These are phyloP conservation scores for Cryptoprocta ferox DNA, from an alignment of 2,797 vertebrate genomes.

Conservation along the genomic window DNA sequence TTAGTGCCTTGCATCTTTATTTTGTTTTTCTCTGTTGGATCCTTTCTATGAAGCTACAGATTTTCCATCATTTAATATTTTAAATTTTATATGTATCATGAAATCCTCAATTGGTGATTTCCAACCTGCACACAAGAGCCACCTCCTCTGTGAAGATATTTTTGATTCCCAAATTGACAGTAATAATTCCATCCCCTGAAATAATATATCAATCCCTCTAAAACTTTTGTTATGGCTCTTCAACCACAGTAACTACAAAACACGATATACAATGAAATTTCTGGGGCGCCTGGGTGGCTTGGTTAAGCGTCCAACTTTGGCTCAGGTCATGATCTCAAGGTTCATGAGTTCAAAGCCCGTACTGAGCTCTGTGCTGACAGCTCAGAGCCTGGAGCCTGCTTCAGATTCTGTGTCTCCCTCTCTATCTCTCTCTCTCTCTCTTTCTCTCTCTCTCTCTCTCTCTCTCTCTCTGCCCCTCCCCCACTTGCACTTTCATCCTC, in stretches of 20 bases:
- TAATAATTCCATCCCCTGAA: neutral
- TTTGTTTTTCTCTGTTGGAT: neutral
- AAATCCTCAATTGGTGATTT: neutral
- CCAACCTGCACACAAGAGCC: neutral
- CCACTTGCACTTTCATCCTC: too few relatives aligned
- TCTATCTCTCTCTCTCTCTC: too few relatives aligned
- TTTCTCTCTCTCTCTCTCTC: too few relatives aligned
- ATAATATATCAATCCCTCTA: neutral
- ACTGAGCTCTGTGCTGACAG: too few relatives aligned
- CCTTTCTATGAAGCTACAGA: neutral
- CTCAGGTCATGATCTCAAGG: too few relatives aligned
- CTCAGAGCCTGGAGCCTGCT: too few relatives aligned
- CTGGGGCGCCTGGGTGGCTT: too few relatives aligned
- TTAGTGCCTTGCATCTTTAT: neutral
- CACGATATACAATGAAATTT: neutral
- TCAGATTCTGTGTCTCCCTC: too few relatives aligned
- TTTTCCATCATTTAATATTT: neutral
- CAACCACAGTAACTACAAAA: neutral
- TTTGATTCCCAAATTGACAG: neutral
- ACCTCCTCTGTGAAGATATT: neutral
- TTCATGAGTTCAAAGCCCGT: too few relatives aligned
- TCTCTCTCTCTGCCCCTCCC: too few relatives aligned
- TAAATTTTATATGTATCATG: neutral
- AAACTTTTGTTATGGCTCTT: neutral
- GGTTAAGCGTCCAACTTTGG: too few relatives aligned